Evolutionary conservation across 2,113 vertebrate species (phyloP).

Genomic region (Oxyura jamaicensis): DNA sequence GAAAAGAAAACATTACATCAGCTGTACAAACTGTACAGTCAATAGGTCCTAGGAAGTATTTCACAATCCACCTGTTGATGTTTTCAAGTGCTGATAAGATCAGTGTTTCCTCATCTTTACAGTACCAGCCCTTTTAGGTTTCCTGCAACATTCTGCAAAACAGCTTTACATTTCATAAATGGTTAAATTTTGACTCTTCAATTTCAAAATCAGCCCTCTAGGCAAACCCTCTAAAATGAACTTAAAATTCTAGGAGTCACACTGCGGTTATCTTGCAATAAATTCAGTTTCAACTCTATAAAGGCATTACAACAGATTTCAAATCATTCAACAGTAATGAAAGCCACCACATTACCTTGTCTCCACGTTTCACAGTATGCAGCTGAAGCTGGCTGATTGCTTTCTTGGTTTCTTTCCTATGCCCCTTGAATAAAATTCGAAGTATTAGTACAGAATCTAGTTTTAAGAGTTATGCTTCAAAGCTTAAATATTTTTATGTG

Average conservation of each 20-base stretch:
- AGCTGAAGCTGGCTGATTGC: constrained; percentile 80
- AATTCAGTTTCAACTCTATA: background rate
- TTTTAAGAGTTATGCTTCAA: background rate
- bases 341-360: constrained; percentile 75
- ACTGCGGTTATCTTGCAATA: background rate
- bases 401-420: constrained; percentile 83
- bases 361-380: constrained; percentile 80
- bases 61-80: constrained; percentile 31
- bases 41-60: background rate
- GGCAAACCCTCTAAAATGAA: background rate
- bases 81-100: background rate
- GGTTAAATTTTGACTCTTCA: background rate
- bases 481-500: background rate
- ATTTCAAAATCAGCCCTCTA: background rate
- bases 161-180: background rate
- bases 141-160: background rate
- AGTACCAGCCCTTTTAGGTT: background rate
- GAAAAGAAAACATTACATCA: constrained; percentile 2
- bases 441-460: background rate
- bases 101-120: background rate
- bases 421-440: constrained; percentile 67
- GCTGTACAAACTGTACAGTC: background rate
- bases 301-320: background rate
- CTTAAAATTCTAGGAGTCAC: background rate
- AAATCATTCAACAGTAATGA: background rate